Evolutionary conservation across 1,140 invertebrate genomes (phyloP).

Genomic region (Nasonia longicornis): DNA sequence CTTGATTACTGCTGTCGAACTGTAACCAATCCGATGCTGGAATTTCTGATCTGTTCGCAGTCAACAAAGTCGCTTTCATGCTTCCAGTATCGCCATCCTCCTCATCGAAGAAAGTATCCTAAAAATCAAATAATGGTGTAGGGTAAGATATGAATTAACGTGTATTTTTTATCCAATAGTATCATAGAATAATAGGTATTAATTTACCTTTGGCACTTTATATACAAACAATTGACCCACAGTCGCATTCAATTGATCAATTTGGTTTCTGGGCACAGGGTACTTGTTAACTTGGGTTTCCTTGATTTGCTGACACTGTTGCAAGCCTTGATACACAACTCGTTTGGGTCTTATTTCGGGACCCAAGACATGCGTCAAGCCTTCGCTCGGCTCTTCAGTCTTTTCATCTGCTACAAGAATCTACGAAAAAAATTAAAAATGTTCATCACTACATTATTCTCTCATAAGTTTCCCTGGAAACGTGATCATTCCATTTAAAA

Average conservation of each 20-base stretch:
- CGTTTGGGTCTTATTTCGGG: slow-evolving; percentile 76
- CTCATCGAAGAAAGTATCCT: slow-evolving; percentile 92
- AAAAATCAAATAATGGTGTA: neutral
- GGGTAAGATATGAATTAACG: neutral
- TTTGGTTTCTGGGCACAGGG: slow-evolving; percentile 84
- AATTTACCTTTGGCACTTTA: slow-evolving; percentile 80
- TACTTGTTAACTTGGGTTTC: slow-evolving; percentile 74
- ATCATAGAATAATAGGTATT: slow-evolving; percentile 11
- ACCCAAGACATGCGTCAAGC: slow-evolving; percentile 71
- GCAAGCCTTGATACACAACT: slow-evolving; percentile 74
- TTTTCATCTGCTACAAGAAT: slow-evolving; percentile 71
- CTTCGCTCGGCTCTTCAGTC: slow-evolving; percentile 70
- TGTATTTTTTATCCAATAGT: neutral
- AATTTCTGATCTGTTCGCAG: slow-evolving; percentile 77
- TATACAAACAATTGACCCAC: slow-evolving; percentile 83
- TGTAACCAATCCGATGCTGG: slow-evolving; percentile 85
- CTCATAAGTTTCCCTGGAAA: neutral
- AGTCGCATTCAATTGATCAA: slow-evolving; percentile 85
- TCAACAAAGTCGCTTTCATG: slow-evolving; percentile 80
- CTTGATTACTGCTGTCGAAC: slow-evolving; percentile 89
- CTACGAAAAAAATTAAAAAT: slow-evolving; percentile 57
- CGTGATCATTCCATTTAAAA: neutral
- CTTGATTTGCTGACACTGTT: slow-evolving; percentile 72
- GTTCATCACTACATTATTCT: neutral
- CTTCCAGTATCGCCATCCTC: slow-evolving; percentile 83